Evolutionary conservation across 2,888 invertebrate genomes (phyloP).

Genomic region (Eilema caniola): DNA sequence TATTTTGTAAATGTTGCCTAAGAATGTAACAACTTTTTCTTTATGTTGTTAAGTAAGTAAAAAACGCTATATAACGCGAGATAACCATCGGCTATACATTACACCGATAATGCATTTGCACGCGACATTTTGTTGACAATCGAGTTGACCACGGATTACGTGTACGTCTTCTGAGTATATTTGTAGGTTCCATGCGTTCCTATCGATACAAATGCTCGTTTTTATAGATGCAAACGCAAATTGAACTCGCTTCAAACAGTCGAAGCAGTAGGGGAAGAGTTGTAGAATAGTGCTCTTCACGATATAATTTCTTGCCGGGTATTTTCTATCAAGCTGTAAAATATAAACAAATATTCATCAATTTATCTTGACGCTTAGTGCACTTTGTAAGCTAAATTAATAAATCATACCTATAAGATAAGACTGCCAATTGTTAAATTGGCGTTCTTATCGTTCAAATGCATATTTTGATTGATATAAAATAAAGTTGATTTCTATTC

Average conservation of each 20-base stretch:
- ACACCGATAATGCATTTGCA: no score
- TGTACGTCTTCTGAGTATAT: not conserved
- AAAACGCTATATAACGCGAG: no score
- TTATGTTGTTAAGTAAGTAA: not conserved
- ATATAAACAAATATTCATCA: not conserved
- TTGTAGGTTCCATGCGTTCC: no score
- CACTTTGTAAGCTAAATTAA: not conserved
- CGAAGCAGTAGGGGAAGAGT: no score
- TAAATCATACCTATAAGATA: not conserved
- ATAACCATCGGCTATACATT: not conserved
- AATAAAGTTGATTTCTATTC: not conserved
- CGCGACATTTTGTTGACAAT: no score
- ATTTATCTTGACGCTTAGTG: not conserved
- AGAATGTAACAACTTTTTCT: slow-evolving; percentile 1
- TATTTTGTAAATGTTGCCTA: not conserved
- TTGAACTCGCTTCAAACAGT: not conserved
- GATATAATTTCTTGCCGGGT: not conserved
- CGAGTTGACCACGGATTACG: no score
- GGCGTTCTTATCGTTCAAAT: no score
- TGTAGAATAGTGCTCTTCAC: not conserved
- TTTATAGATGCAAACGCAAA: not conserved
- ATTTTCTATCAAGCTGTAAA: not conserved
- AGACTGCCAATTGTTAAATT: not conserved
- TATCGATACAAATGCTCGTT: not conserved
- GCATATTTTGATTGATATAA: not conserved